Evolutionary conservation across 2,888 invertebrate species (phyloP).

Genomic region (Scelioninae gen. 2): DNA sequence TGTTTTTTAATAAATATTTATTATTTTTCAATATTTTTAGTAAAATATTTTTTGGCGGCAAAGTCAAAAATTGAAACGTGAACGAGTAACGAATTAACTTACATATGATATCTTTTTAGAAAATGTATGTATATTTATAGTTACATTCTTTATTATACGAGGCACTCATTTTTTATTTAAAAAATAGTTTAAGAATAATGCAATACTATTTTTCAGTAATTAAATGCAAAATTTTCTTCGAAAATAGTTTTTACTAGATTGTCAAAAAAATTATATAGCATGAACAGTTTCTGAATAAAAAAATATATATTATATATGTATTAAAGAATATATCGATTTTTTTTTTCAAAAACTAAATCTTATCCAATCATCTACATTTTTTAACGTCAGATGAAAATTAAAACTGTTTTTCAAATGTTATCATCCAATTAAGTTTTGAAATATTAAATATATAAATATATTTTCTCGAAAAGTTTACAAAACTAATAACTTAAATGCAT

Average conservation of each 20-base stretch:
- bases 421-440: slow-evolving; percentile 17
- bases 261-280: not conserved
- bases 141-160: not conserved
- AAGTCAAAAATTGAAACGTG: too few species aligned
- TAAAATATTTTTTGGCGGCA: too few species aligned
- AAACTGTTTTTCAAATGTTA: slow-evolving; percentile 17
- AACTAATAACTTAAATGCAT: slow-evolving; percentile 46
- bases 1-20: too few species aligned
- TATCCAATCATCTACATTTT: not conserved
- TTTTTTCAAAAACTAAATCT: not conserved
- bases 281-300: too few species aligned
- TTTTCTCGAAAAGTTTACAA: slow-evolving; percentile 31
- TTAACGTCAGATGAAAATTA: not conserved
- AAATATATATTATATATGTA: too few species aligned
- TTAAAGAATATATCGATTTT: too few species aligned
- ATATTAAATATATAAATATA: slow-evolving; percentile 47
- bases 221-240: not conserved
- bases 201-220: not conserved
- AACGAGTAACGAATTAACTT: too few species aligned
- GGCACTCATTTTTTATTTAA: too few species aligned
- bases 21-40: too few species aligned
- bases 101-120: too few species aligned
- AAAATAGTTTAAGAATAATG: not conserved
- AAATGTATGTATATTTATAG: too few species aligned
- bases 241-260: not conserved